Evolutionary conservation across 1,140 invertebrate species (phyloP).

Genomic region (Ceratitis capitata): DNA sequence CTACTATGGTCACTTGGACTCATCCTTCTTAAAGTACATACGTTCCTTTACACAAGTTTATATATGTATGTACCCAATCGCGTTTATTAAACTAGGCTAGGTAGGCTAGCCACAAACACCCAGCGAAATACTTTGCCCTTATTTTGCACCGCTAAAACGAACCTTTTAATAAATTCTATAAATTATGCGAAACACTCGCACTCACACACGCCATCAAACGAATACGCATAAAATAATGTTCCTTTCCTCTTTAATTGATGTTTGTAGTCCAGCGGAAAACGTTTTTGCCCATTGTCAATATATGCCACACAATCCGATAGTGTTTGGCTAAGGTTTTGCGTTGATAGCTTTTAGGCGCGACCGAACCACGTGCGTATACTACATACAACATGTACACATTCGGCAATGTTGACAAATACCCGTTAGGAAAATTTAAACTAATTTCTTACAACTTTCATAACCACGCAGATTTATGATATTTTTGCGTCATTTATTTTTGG

Average conservation of each 20-base stretch:
- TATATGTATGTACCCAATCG: too few relatives aligned
- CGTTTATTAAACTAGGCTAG: not conserved
- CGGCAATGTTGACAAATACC: too few relatives aligned
- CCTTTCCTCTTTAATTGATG: not conserved
- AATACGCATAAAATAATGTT: not conserved
- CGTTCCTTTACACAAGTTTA: not conserved
- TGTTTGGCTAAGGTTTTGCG: not conserved
- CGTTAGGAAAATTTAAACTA: not conserved
- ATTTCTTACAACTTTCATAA: too few relatives aligned
- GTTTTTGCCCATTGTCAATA: not conserved
- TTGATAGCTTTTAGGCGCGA: slow-evolving; percentile 24
- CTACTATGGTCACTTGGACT: not conserved
- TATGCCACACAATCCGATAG: not conserved
- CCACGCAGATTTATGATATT: too few relatives aligned
- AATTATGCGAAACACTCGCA: too few relatives aligned
- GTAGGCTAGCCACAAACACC: not conserved
- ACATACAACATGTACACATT: not conserved
- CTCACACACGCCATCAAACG: not conserved
- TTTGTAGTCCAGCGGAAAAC: not conserved
- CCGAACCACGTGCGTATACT: too few relatives aligned
- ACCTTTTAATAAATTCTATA: not conserved
- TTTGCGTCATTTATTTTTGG: too few relatives aligned
- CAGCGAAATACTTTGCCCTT: not conserved
- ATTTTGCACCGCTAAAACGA: not conserved
- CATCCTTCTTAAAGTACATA: not conserved